Conservation (phyloP, 2,888 invertebrate genomes). For the Malacosoma neustria region DNA sequence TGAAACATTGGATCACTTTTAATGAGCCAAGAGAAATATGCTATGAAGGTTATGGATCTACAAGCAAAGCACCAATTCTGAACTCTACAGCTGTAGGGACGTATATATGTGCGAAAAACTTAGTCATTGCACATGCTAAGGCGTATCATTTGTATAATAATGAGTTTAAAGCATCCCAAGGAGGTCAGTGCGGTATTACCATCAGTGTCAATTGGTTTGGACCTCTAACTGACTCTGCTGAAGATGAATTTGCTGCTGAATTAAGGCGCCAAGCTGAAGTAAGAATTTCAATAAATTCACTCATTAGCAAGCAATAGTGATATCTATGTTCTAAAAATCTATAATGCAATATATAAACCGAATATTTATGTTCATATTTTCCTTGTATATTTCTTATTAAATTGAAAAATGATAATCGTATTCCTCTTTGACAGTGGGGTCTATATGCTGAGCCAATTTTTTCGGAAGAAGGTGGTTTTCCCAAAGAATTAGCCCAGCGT, state of each 20-base stretch:
- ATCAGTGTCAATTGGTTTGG: constrained; percentile 26
- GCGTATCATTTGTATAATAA: constrained; percentile 46
- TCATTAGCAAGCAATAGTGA: too few species aligned
- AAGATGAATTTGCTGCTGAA: constrained; percentile 42
- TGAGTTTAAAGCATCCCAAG: constrained; percentile 30
- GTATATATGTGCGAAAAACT: constrained; percentile 59
- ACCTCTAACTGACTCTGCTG: constrained; percentile 33
- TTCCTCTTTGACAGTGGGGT: constrained; percentile 37
- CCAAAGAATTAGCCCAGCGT: constrained; percentile 16
- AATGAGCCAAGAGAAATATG: constrained; percentile 68
- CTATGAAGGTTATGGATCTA: constrained; percentile 48
- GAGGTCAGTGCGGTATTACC: constrained; percentile 29
- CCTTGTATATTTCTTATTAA: too few species aligned
- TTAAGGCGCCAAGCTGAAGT: constrained; percentile 24
- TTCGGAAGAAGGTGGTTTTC: constrained; percentile 60
- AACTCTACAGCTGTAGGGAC: constrained; percentile 49
- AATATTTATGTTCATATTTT: too few species aligned
- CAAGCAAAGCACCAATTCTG: constrained; percentile 33
- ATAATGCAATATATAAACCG: too few species aligned
- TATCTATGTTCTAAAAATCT: too few species aligned
- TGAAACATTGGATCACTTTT: constrained; percentile 72
- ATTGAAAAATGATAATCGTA: too few species aligned
- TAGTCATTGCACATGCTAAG: constrained; percentile 70
- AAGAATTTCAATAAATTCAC: too few species aligned
- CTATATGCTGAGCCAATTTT: constrained; percentile 60